Evolutionary conservation across 2,888 invertebrate genomes (phyloP).

Genomic region (Polydrusus cervinus): DNA sequence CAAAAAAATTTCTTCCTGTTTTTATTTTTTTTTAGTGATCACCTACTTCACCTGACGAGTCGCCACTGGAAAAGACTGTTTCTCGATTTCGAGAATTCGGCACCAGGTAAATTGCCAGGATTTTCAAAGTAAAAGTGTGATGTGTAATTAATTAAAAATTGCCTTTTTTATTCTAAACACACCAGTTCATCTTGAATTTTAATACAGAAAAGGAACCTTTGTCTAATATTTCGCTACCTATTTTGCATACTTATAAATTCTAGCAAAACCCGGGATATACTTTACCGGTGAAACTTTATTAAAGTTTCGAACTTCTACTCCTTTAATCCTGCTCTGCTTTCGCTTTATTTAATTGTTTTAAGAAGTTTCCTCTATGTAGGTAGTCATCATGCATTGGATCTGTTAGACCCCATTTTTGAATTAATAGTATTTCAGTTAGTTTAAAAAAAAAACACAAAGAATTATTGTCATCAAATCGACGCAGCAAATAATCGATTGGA

Average conservation of each 20-base stretch:
- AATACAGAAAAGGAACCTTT: slow-evolving; percentile 2
- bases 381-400: background rate
- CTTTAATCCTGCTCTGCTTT: slow-evolving; percentile 45
- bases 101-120: no score
- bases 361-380: slow-evolving; percentile 24
- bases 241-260: slow-evolving; percentile 49
- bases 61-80: no score
- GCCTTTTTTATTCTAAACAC: background rate
- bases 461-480: no score
- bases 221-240: slow-evolving; percentile 23
- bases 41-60: no score
- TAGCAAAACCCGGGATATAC: slow-evolving; percentile 39
- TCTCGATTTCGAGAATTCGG: no score
- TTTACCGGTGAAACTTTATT: slow-evolving; percentile 35
- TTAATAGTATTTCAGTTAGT: no score
- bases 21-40: no score
- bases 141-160: background rate
- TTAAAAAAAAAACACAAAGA: no score
- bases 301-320: slow-evolving; percentile 47
- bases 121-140: no score
- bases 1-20: no score
- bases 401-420: no score
- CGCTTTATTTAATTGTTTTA: slow-evolving; percentile 48
- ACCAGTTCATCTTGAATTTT: background rate
- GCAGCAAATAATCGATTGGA: no score